Base-by-base conservation (phyloP, 2,888 invertebrate species). In the Trissolcus japonicus region DNA sequence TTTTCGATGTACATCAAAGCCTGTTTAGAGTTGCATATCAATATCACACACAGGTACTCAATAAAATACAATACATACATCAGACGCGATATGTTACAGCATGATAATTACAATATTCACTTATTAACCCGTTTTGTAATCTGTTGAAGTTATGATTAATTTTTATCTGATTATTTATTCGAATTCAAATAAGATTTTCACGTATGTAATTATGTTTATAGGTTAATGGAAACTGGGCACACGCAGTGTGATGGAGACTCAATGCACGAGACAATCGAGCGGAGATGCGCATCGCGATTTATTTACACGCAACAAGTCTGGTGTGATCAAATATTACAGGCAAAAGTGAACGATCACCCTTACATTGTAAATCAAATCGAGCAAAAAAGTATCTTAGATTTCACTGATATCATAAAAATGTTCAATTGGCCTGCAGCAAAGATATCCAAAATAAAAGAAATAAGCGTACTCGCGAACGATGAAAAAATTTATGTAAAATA, bases 211-310 rank as follows among this genome's bases (percentile, higher is more conserved):
- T n/a, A n/a, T n/a, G n/a, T n/a, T n/a, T n/a, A n/a, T 41, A 51
- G 51, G 48, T 60, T 50, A 16, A 2, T 60, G 4, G 60, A 50
- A 16, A 11, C 19, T 14, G 74, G 67, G 14, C 74, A 67, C 46
- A 74, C 74, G 2, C 67, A 74, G 19, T 53, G 17, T 19, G 21
- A 40, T 40, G 67, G 67, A 6, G 67, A 67, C 50, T 66, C 66
- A 17, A 67, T 74, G 66, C 74, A 74, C 50, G 66, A n/a, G n/a
- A n/a, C n/a, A n/a, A n/a, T n/a, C n/a, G n/a, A n/a, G n/a, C n/a
- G n/a, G n/a, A n/a, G n/a, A n/a, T n/a, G n/a, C n/a, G n/a, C n/a
- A n/a, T n/a, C n/a, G n/a, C n/a, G n/a, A n/a, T n/a, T n/a, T n/a
- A n/a, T n/a, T n/a, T n/a, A n/a, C n/a, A n/a, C n/a, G n/a, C n/a